Evolutionary conservation across 2,113 vertebrate genomes (phyloP).

Genomic region (Bagarius yarrelli): DNA sequence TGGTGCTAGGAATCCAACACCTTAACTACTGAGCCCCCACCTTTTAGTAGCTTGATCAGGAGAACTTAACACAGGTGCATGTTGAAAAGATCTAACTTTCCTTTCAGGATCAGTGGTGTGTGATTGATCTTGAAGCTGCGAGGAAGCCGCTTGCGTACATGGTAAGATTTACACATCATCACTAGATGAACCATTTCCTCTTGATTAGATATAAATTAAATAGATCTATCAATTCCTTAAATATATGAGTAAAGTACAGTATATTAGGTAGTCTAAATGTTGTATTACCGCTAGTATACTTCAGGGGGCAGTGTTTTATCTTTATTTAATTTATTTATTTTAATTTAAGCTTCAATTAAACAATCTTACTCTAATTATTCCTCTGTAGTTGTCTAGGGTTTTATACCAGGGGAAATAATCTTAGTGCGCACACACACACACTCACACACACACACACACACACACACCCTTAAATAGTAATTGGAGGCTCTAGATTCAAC

Average conservation of each 20-base stretch:
- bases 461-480: not conserved
- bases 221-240: not conserved
- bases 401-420: not conserved
- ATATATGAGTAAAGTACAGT: not conserved
- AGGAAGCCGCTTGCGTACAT: too few relatives aligned
- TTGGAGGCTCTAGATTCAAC: not conserved
- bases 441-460: not conserved
- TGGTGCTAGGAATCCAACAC: too few relatives aligned
- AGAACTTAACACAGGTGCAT: too few relatives aligned
- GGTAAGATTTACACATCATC: too few relatives aligned
- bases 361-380: not conserved
- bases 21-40: too few relatives aligned
- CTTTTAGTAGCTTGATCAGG: too few relatives aligned
- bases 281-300: slow-evolving; percentile 5
- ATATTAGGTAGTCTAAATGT: not conserved
- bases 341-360: not conserved
- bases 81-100: too few relatives aligned
- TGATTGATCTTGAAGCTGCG: too few relatives aligned
- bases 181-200: too few relatives aligned
- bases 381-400: not conserved
- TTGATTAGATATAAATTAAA: too few relatives aligned
- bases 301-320: slow-evolving; percentile 36
- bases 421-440: not conserved
- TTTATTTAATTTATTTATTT: not conserved
- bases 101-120: too few relatives aligned